Percentiles rank a stretch among this genome's conserved stretches.
Evolutionary conservation across 2,888 invertebrate genomes (phyloP).

Genomic region (Odontocolon sp.): DNA sequence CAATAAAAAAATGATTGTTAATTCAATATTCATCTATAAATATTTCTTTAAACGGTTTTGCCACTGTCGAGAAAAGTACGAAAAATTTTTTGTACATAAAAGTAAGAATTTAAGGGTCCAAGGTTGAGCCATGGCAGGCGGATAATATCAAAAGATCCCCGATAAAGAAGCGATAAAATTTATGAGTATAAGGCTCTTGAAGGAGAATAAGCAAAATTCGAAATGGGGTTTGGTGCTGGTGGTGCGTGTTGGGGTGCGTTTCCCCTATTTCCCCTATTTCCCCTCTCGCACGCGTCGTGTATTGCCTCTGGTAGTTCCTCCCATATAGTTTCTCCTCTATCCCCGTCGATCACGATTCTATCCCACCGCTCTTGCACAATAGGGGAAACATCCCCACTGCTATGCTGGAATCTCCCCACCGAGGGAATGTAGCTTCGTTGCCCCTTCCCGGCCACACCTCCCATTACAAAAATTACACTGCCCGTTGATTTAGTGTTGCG

Average conservation of each 20-base stretch:
- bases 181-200: slow-evolving; percentile 12
- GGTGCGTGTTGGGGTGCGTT: neutral
- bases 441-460: slow-evolving; percentile 79
- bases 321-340: slow-evolving; percentile 6
- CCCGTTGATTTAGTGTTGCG: slow-evolving; percentile 80
- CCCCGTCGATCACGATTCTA: slow-evolving; percentile 46
- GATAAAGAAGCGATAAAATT: slow-evolving; percentile 38
- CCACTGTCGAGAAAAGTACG: neutral
- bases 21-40: too few species aligned
- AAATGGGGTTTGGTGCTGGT: slow-evolving; percentile 14
- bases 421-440: slow-evolving; percentile 55
- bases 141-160: slow-evolving; percentile 12
- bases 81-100: too few species aligned
- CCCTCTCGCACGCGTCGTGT: slow-evolving; percentile 7
- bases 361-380: slow-evolving; percentile 58
- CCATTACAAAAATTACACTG: slow-evolving; percentile 81
- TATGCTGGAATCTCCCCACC: slow-evolving; percentile 36
- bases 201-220: slow-evolving; percentile 44
- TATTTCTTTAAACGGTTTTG: too few species aligned
- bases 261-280: slow-evolving; percentile 54
- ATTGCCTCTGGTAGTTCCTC: slow-evolving; percentile 22
- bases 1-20: too few species aligned
- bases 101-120: neutral
- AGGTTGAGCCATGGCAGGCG: slow-evolving; percentile 7
- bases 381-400: slow-evolving; percentile 61